phyloP scores from a whole-genome alignment of 2,113 vertebrate species.

The Pteropus alecto region DNA sequence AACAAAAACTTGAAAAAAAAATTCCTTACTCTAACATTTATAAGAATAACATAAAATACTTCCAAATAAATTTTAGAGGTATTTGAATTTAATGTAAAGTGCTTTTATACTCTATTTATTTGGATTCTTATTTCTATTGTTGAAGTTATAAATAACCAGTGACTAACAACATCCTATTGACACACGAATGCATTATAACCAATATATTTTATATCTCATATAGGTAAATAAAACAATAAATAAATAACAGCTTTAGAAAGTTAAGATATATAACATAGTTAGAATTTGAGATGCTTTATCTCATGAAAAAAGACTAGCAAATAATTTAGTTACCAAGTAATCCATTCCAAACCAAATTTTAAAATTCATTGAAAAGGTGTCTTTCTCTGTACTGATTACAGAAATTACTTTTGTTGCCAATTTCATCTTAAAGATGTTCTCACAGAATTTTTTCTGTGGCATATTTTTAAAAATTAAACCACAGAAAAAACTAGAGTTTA shows the following conservation, averaged over 20 bases:
- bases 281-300: not conserved
- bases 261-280: not conserved
- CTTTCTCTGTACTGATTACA: not conserved
- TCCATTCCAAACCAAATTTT: not conserved
- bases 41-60: not conserved
- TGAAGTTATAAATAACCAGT: not conserved
- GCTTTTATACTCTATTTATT: not conserved
- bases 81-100: not conserved
- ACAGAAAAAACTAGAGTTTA: not conserved
- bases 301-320: not conserved
- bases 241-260: not conserved
- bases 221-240: not conserved
- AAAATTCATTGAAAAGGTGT: not conserved
- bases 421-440: not conserved
- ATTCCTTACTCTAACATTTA: not conserved
- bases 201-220: not conserved
- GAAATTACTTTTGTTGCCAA: not conserved
- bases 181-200: not conserved
- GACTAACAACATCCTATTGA: not conserved
- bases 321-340: not conserved
- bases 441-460: not conserved
- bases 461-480: not conserved
- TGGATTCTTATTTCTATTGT: not conserved
- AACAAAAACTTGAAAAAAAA: not conserved
- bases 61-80: not conserved